Base-by-base conservation (phyloP, 1,140 invertebrate genomes). In the Calephelis virginiensis region DNA sequence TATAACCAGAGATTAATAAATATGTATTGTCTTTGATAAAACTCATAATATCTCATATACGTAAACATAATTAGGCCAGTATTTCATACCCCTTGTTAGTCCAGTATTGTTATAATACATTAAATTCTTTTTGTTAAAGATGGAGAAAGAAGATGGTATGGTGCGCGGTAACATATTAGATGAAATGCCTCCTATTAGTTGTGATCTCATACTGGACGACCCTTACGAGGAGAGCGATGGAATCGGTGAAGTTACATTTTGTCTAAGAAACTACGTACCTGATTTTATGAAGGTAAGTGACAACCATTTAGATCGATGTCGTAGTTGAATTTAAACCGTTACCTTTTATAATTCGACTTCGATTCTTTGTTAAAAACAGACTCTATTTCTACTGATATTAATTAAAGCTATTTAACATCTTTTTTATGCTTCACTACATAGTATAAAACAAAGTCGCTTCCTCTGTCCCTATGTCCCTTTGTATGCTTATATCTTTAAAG, bases 181-280 rank as follows among this genome's bases (percentile, higher is more conserved):
- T 64, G 82, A 82, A 37, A 81, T 86, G 81, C 85, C 86, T 3
- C 85, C 83, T 0, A 84, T 86, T 50, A 85, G 73, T 70, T 89
- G 83, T 61, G 85, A 87, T 60, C 65, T 81, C 8, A 73, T 72
- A 11, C 61, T 82, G 7, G 84, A 90, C 10, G 82, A 78, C 14
- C 71, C 80, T 12, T 70, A 76, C 9, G 76, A 78, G n/a, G 72
- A 90, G 49, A 92, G 89, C 63, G 92, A 92, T 43, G 94, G 95
- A 67, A 89, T 93, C 37, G 95, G 95, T 5, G 96, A 96, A 77
- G 97, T 97, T 95, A 96, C 96, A 68, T 97, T 97, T 90, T 96
- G 94, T 77, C 96, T 97, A 92, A 93, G 94, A 59, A 96, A 95
- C 82, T 97, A 97, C 83, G 92, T 96, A 6, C 96, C 96, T 73